Percentiles rank a stretch among this genome's conserved stretches.
Evolutionary conservation across 2,113 vertebrate species (phyloP).

Genomic region (Turdus rufiventris): DNA sequence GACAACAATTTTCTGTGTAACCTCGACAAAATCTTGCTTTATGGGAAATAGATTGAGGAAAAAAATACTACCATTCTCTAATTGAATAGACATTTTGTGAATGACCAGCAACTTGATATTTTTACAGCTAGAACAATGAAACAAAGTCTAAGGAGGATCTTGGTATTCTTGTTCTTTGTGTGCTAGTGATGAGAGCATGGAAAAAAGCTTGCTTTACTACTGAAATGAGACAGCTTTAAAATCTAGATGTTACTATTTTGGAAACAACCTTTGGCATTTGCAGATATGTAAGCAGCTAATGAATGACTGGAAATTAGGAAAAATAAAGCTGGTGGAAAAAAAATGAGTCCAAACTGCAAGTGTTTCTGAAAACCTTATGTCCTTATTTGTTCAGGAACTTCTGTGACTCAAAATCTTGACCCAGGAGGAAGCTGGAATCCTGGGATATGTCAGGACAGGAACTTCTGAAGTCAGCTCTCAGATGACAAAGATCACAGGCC

Average conservation of each 20-base stretch:
- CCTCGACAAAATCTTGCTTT: background rate
- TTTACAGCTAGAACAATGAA: background rate
- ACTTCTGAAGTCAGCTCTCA: background rate
- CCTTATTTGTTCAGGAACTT: constrained; percentile 45
- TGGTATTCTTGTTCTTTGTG: constrained; percentile 12
- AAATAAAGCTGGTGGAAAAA: constrained; percentile 31
- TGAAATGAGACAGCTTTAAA: constrained; percentile 22
- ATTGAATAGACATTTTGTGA: constrained; percentile 11
- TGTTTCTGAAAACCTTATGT: constrained; percentile 23
- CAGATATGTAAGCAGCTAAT: constrained; percentile 30
- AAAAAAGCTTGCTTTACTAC: constrained; percentile 29
- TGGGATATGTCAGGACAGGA: background rate
- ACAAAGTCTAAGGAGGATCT: background rate
- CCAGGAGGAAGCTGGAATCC: background rate
- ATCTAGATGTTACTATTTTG: constrained; percentile 50
- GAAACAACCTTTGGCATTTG: constrained; percentile 45
- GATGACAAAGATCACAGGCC: background rate
- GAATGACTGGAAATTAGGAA: constrained; percentile 52
- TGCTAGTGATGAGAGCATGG: constrained; percentile 4
- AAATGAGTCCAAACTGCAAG: background rate
- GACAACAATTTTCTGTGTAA: background rate
- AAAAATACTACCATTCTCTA: background rate
- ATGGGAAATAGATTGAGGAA: background rate
- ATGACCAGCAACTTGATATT: constrained; percentile 12
- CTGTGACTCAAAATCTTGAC: constrained; percentile 5